Conservation (phyloP, 2,113 vertebrate genomes). For the Elephas maximus region DNA sequence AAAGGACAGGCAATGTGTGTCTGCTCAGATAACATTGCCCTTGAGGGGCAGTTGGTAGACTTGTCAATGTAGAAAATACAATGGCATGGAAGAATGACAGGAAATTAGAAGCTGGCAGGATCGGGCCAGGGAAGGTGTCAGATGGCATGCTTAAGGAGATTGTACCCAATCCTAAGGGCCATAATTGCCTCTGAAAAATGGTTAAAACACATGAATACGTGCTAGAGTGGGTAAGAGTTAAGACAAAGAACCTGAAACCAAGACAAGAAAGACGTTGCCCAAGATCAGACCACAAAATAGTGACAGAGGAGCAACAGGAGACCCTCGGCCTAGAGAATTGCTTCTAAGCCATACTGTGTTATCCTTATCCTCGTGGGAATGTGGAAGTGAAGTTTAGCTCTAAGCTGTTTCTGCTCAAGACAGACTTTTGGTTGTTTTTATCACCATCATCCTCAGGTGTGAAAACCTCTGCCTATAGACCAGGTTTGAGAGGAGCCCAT, state of each 20-base stretch:
- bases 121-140: background rate
- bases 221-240: background rate
- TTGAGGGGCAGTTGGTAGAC: background rate
- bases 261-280: background rate
- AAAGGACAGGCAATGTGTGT: background rate
- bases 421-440: background rate
- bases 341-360: slow-evolving; percentile 7
- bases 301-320: background rate
- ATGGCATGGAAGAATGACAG: background rate
- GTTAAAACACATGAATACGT: background rate
- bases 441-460: background rate
- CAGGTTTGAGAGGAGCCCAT: background rate
- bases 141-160: background rate
- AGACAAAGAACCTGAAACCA: background rate
- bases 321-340: background rate
- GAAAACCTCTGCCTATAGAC: background rate
- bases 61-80: background rate
- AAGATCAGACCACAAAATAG: background rate
- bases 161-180: background rate
- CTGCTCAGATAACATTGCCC: background rate
- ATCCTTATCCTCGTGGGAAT: background rate
- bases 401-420: background rate
- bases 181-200: background rate
- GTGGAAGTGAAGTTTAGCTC: background rate
- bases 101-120: background rate